Conservation (phyloP, 2,797 vertebrate species). For the Gephyroberyx darwinii region DNA sequence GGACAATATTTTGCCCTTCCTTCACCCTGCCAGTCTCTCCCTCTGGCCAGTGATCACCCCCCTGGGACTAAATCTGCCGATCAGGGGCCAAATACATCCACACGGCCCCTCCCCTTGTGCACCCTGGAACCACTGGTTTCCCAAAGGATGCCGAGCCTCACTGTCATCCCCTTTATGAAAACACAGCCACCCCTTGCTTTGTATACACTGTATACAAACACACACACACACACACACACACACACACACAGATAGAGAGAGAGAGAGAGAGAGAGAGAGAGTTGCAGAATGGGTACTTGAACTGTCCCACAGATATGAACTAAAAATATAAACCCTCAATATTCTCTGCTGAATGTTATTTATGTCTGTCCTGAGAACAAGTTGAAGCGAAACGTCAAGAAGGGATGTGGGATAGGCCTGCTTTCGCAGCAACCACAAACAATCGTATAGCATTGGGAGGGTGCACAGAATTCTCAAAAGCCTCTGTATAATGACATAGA, state of each 20-base stretch:
- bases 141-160: conserved; percentile 42
- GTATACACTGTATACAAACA: conserved; percentile 36
- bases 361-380: conserved; percentile 55
- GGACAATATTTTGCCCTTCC: conserved; percentile 23
- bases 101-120: conserved; percentile 11
- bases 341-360: conserved; percentile 41
- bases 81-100: conserved; percentile 53
- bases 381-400: conserved; percentile 45
- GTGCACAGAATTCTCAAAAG: conserved; percentile 29
- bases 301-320: conserved; percentile 66
- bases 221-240: too few relatives aligned
- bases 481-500: conserved; percentile 46
- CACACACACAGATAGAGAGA: too few relatives aligned
- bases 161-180: conserved; percentile 40
- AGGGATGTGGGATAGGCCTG: conserved; percentile 37
- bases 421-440: conserved; percentile 42
- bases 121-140: conserved; percentile 40
- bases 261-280: conserved; percentile 28
- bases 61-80: conserved; percentile 40
- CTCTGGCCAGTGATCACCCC: conserved; percentile 8
- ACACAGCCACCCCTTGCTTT: conserved; percentile 49
- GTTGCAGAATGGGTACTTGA: conserved; percentile 43
- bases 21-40: conserved; percentile 11
- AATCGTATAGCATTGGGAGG: conserved; percentile 40
- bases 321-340: conserved; percentile 65